Evolutionary conservation across 2,797 vertebrate genomes (phyloP).

Genomic region (Harpagifer antarcticus): DNA sequence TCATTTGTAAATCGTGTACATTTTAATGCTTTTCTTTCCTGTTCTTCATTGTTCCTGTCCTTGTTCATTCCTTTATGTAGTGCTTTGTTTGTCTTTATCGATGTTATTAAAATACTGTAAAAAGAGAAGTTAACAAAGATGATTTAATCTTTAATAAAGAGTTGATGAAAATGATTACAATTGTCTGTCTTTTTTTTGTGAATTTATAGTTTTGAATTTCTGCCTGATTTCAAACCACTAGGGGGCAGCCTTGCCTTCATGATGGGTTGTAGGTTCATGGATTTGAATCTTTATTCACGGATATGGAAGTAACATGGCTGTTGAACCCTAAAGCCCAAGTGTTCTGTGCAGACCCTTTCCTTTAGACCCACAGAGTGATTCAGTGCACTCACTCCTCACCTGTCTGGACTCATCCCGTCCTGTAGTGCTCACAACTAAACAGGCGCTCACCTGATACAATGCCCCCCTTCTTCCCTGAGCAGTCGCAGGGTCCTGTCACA

Average conservation of each 20-base stretch:
- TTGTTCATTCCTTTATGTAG: constrained; percentile 11
- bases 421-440: constrained; percentile 54
- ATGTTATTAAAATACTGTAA: constrained; percentile 67
- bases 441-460: constrained; percentile 71
- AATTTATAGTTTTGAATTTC: background rate
- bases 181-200: background rate
- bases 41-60: constrained; percentile 6
- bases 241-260: constrained; percentile 45
- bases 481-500: constrained; percentile 76
- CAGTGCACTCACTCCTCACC: constrained; percentile 16
- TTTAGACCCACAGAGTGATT: constrained; percentile 24
- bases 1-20: constrained; percentile 49
- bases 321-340: background rate
- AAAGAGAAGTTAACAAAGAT: background rate
- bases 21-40: constrained; percentile 5
- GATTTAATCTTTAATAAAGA: background rate
- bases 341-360: background rate
- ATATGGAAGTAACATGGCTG: background rate
- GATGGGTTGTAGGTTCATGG: background rate
- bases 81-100: constrained; percentile 53
- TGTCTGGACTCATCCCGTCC: constrained; percentile 63
- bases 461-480: constrained; percentile 77
- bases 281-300: constrained; percentile 4
- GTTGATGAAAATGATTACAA: constrained; percentile 63
- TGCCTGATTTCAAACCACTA: constrained; percentile 41